These are phyloP conservation scores for Seriola rivoliana DNA, from an alignment of 2,113 vertebrate species.

Conservation along the genomic window DNA sequence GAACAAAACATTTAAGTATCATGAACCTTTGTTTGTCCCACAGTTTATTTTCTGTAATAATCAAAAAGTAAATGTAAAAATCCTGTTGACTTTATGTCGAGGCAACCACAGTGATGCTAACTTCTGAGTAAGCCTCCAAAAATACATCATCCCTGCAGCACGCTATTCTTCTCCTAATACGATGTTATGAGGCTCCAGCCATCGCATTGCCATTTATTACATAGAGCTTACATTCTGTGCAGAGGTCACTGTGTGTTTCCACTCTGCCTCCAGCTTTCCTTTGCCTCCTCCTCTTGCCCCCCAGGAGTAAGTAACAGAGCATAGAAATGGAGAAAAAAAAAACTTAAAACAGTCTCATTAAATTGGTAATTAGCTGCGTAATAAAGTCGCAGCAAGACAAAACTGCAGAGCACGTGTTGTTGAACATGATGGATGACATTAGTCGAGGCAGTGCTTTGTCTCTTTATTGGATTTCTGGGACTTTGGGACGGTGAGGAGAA, in stretches of 20 bases:
- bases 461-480: not conserved
- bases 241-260: not conserved
- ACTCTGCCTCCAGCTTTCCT: not conserved
- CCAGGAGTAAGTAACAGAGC: slow-evolving; percentile 22
- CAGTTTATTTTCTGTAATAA: too few species aligned
- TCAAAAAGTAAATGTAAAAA: too few species aligned
- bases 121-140: too few species aligned
- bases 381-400: slow-evolving; percentile 41
- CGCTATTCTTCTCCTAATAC: not conserved
- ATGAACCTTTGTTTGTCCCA: too few species aligned
- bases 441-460: not conserved
- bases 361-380: slow-evolving; percentile 28
- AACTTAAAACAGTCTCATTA: slow-evolving; percentile 24
- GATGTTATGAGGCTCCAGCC: not conserved
- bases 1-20: too few species aligned
- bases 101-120: too few species aligned
- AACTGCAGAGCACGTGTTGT: slow-evolving; percentile 15
- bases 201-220: not conserved
- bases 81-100: too few species aligned
- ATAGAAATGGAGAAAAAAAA: not conserved
- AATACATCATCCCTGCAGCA: too few species aligned
- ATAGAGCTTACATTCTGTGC: not conserved
- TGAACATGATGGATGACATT: slow-evolving; percentile 32
- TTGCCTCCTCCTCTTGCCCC: not conserved
- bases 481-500: not conserved